Evolutionary conservation across 2,888 invertebrate species (phyloP), one percentile per base, ranked within the genome.

Genomic region (Flabesymbios commensalis): DNA sequence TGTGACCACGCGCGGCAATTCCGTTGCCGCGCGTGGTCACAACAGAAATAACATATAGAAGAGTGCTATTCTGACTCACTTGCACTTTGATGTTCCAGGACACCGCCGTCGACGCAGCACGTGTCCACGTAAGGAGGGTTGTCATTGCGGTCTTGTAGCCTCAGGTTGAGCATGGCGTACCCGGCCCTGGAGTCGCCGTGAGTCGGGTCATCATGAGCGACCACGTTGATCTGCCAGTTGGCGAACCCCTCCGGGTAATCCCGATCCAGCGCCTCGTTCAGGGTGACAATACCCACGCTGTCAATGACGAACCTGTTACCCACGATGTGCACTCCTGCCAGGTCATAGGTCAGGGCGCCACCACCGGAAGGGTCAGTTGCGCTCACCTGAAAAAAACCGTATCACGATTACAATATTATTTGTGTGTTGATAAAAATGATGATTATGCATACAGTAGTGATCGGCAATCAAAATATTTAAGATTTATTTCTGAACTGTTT

Each of bases 81-180:
- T 31, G 45, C 2, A 47, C 24, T 1, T 26, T 24, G 32, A n/a
- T 63, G 41, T 53, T 70, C 70, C 2, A 43, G 33, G 3, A 70
- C 52, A 10, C 5, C 22, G 17, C 67, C 70, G 17, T 19, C 45
- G 24, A 67, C 39, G 24, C 67, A 66, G 55, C 68, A 65, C 2
- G 57, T 41, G 31, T 71, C 66, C 24, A 69, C 67, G 5, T 53
- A 51, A 1, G 71, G 71, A 2, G 51, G 31, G 32, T 68, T 61
- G 58, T 71, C 71, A 42, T 71, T 70, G 52, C 63, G 59, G 60
- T 71, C 71, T 3, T 14, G 36, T 39, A 63, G 57, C 17, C 26
- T 7, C 36, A 71, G 33, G 45, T 54, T 61, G 24, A 71, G 31
- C 39, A 70, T 56, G 7, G 53, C 67, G 48, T 70, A 71, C 4